Evolutionary conservation across 1,140 invertebrate species (phyloP).

Genomic region (Caenorhabditis inopinata): DNA sequence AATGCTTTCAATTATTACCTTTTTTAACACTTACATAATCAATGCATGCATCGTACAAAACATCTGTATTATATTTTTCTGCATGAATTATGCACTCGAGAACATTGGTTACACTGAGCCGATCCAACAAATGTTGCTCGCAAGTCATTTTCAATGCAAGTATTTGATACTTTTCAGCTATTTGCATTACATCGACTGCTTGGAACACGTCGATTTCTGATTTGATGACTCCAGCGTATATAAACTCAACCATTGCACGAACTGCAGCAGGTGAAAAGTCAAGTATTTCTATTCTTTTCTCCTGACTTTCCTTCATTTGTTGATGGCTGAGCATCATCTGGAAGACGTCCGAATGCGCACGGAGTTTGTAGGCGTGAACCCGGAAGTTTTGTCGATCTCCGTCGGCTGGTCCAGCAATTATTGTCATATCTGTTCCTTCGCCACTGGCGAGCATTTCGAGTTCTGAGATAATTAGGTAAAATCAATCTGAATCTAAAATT

Average conservation of each 20-base stretch:
- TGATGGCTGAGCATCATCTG: conserved; percentile 62
- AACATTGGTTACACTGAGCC: conserved; percentile 53
- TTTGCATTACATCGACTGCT: conserved; percentile 56
- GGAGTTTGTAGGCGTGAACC: conserved; percentile 63
- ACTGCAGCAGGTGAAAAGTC: conserved; percentile 55
- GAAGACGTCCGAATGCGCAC: conserved; percentile 63
- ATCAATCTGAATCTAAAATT: too few species aligned
- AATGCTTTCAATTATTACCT: neutral
- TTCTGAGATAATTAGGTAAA: too few species aligned
- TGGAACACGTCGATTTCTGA: conserved; percentile 53
- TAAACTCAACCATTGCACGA: conserved; percentile 61
- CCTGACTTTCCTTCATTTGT: conserved; percentile 51
- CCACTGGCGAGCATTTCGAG: conserved; percentile 39
- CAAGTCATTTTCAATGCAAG: conserved; percentile 61
- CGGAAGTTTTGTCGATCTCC: conserved; percentile 37
- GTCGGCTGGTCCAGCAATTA: neutral
- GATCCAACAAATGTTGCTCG: conserved; percentile 56
- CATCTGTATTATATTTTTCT: conserved; percentile 57
- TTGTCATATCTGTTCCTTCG: conserved; percentile 26
- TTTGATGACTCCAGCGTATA: conserved; percentile 53
- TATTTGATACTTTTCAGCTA: conserved; percentile 62
- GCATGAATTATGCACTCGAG: conserved; percentile 58
- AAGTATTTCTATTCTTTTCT: conserved; percentile 37
- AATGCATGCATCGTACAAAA: conserved; percentile 55
- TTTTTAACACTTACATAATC: conserved; percentile 23